phyloP scores from a whole-genome alignment of 2,113 vertebrate species.

The Nothocercus nigrocapillus region DNA sequence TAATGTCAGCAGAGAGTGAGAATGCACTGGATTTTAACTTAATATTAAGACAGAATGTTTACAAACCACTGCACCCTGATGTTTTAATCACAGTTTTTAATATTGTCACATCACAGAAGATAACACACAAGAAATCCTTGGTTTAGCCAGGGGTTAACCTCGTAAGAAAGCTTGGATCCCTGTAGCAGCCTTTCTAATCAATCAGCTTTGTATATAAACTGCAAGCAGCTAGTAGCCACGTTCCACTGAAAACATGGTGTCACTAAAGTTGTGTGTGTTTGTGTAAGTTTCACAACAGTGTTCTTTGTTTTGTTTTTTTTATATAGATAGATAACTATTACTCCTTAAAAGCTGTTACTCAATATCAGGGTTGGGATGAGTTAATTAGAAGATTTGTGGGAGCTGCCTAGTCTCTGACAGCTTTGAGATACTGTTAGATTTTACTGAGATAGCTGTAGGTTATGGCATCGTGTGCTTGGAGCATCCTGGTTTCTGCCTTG shows the following conservation, averaged over 20 bases:
- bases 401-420: neutral
- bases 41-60: neutral
- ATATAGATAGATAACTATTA: conserved; percentile 8
- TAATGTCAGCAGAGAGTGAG: neutral
- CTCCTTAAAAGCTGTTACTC: conserved; percentile 27
- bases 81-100: neutral
- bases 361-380: conserved; percentile 24
- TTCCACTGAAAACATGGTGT: conserved; percentile 8
- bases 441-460: neutral
- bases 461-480: neutral
- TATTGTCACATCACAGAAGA: neutral
- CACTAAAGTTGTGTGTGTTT: conserved; percentile 22
- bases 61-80: neutral
- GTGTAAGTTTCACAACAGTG: conserved; percentile 31
- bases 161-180: neutral
- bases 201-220: conserved; percentile 45
- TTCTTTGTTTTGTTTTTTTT: neutral
- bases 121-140: neutral
- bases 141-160: neutral
- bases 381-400: conserved; percentile 18
- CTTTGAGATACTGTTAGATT: conserved; percentile 2
- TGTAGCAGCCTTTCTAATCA: neutral
- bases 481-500: neutral
- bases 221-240: neutral
- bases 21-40: neutral